phyloP scores from a whole-genome alignment of 2,113 vertebrate genomes.

The Dasyprocta punctata region DNA sequence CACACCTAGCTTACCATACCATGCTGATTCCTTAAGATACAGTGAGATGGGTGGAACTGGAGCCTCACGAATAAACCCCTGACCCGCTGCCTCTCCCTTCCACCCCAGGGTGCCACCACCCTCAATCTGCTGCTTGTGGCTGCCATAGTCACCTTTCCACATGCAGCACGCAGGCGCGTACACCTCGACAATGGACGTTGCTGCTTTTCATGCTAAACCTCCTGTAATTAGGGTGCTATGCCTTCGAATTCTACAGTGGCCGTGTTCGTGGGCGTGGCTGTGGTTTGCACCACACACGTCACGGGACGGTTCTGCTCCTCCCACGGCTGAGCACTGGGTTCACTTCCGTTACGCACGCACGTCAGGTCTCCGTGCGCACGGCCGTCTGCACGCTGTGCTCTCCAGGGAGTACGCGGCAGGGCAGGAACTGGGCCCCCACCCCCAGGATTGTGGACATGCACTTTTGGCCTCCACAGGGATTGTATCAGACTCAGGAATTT shows the following conservation, averaged over 20 bases:
- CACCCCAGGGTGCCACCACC: too few species aligned
- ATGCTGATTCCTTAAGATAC: background rate
- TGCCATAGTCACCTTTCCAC: background rate
- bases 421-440: background rate
- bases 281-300: fast-evolving
- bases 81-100: fast-evolving
- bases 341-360: fast-evolving
- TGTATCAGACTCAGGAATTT: background rate
- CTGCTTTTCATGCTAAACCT: background rate
- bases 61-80: fast-evolving
- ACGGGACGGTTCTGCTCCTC: background rate
- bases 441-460: fast-evolving
- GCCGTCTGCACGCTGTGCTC: background rate
- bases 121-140: fast-evolving
- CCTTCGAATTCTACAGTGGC: background rate
- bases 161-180: fast-evolving
- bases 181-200: fast-evolving
- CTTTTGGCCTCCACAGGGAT: background rate
- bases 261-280: background rate
- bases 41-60: background rate
- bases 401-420: background rate
- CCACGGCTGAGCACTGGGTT: fast-evolving
- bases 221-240: background rate
- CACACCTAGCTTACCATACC: too few species aligned
- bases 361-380: fast-evolving